Conservation (phyloP, 2,888 invertebrate genomes). For the Acanthosepion lycidas region DNA sequence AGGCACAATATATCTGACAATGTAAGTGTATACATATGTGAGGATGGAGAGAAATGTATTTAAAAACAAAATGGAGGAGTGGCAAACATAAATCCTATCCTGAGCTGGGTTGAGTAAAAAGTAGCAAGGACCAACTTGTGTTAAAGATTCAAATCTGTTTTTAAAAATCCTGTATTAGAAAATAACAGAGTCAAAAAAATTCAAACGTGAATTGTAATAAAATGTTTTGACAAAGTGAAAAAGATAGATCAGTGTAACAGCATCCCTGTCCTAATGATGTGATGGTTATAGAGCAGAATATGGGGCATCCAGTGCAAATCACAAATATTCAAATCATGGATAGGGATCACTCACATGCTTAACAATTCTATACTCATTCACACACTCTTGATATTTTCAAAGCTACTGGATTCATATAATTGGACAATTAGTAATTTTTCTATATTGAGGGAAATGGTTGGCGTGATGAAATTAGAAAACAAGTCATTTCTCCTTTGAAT, state of each 20-base stretch:
- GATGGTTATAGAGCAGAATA: neutral
- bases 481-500: neutral
- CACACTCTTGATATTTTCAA: neutral
- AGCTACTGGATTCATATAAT: neutral
- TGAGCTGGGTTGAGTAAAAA: neutral
- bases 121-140: slow-evolving; percentile 33
- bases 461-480: neutral
- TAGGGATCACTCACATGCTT: neutral
- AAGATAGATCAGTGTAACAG: slow-evolving; percentile 6
- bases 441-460: neutral
- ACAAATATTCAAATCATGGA: neutral
- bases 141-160: neutral
- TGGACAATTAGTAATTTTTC: too few relatives aligned
- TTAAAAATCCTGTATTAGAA: neutral
- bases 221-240: slow-evolving; percentile 6
- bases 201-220: neutral
- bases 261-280: neutral
- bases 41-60: neutral
- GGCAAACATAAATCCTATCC: neutral
- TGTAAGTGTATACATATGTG: neutral
- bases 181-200: neutral
- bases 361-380: neutral
- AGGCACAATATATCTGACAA: neutral
- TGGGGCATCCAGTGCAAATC: neutral
- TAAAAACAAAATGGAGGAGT: neutral